Percentiles rank a stretch among this genome's conserved stretches.
Evolutionary conservation across 2,888 invertebrate species (phyloP).

Genomic region (Fragum whitleyi): DNA sequence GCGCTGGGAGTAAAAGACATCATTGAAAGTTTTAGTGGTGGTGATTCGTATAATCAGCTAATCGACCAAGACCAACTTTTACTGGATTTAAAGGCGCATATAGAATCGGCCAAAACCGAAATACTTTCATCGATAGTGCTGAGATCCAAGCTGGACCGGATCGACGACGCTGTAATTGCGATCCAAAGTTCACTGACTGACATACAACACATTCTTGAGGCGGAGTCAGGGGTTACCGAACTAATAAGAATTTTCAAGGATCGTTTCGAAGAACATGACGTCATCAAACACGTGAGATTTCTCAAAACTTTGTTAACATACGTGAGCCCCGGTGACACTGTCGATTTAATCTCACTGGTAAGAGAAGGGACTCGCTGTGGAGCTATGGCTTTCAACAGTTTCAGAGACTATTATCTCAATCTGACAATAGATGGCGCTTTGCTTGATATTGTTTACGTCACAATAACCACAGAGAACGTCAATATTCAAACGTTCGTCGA

Average conservation of each 20-base stretch:
- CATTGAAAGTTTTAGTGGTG: neutral
- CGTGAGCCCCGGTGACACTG: slow-evolving; percentile 19
- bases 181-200: slow-evolving; percentile 32
- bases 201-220: neutral
- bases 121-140: slow-evolving; percentile 8
- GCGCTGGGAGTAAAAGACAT: neutral
- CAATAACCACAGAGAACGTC: neutral
- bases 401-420: neutral
- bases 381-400: neutral
- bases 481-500: neutral
- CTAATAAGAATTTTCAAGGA: slow-evolving; percentile 2
- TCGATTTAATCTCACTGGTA: slow-evolving; percentile 20
- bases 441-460: slow-evolving; percentile 8
- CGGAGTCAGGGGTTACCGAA: neutral
- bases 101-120: slow-evolving; percentile 15
- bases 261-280: slow-evolving; percentile 21
- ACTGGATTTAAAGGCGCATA: neutral
- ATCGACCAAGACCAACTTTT: neutral
- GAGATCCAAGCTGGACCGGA: slow-evolving; percentile 25
- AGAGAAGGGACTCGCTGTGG: slow-evolving; percentile 26
- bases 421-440: slow-evolving; percentile 3
- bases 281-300: slow-evolving; percentile 26
- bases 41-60: neutral
- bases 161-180: slow-evolving; percentile 36
- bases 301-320: slow-evolving; percentile 17